phyloP scores from a whole-genome alignment of 2,113 vertebrate species.

The Lates calcarifer region DNA sequence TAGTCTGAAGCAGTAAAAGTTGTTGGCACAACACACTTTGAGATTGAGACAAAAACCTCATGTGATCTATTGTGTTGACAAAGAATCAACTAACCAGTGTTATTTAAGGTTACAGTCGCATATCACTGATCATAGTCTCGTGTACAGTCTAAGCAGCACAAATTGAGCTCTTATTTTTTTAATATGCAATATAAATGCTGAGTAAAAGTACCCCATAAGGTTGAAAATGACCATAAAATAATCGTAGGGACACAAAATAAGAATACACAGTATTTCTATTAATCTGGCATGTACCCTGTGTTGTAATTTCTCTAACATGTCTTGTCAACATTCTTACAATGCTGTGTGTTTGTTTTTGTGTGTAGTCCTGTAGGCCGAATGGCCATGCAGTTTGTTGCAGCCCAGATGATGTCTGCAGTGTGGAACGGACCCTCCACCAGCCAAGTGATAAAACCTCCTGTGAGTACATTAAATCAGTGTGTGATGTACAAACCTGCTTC shows the following conservation, averaged over 20 bases:
- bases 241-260: too few relatives aligned
- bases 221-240: too few relatives aligned
- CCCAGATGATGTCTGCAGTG: conserved; percentile 92
- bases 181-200: too few relatives aligned
- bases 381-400: conserved; percentile 94
- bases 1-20: not conserved
- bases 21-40: too few relatives aligned
- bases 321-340: too few relatives aligned
- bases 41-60: not conserved
- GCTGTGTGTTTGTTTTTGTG: conserved; percentile 17
- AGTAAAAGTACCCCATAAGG: too few relatives aligned
- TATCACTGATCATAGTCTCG: not conserved
- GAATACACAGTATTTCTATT: too few relatives aligned
- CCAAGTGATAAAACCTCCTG: conserved; percentile 84
- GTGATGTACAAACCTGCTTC: not conserved
- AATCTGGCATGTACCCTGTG: too few relatives aligned
- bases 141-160: not conserved
- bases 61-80: too few relatives aligned
- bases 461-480: conserved; percentile 34
- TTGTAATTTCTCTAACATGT: too few relatives aligned
- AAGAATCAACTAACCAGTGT: too few relatives aligned
- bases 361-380: conserved; percentile 92
- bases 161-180: too few relatives aligned
- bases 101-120: not conserved
- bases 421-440: conserved; percentile 84